Percentiles rank a stretch among this genome's conserved stretches.
Conservation (phyloP, 2,797 vertebrate genomes). For the Falco novaeseelandiae region DNA sequence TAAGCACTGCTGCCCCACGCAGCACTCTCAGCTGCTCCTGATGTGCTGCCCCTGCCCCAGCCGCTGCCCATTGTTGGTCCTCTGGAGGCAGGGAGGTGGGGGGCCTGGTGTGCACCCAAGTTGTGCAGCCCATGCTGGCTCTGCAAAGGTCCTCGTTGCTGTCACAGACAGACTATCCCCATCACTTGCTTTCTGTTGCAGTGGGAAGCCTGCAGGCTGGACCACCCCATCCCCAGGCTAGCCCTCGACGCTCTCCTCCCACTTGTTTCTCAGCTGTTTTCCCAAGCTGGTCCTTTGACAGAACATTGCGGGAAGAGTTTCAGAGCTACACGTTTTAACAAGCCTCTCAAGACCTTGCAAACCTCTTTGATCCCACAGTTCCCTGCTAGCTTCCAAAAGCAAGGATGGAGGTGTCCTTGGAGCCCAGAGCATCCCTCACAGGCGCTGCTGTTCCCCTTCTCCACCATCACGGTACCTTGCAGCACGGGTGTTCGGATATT, state of each 20-base stretch:
- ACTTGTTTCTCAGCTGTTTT: not conserved
- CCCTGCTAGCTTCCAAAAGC: not conserved
- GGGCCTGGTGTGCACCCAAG: not conserved
- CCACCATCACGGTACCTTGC: not conserved
- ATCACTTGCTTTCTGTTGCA: not conserved
- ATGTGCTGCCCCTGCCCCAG: not conserved
- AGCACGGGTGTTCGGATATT: not conserved
- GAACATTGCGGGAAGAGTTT: not conserved
- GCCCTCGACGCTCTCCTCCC: not conserved
- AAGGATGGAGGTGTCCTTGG: not conserved
- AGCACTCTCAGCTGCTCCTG: not conserved
- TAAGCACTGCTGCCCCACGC: not conserved
- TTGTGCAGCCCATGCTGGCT: accelerated
- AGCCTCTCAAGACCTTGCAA: not conserved
- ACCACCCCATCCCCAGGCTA: not conserved
- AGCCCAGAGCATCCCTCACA: not conserved
- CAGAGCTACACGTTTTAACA: not conserved
- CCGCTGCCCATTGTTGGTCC: accelerated
- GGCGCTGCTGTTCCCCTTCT: not conserved
- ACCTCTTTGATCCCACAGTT: not conserved
- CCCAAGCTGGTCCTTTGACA: not conserved
- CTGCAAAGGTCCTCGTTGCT: accelerated
- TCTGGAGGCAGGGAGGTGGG: not conserved
- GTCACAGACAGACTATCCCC: not conserved
- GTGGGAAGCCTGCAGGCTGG: accelerated